phyloP scores from a whole-genome alignment of 2,797 vertebrate species.

The Pangasius mekongensis region DNA sequence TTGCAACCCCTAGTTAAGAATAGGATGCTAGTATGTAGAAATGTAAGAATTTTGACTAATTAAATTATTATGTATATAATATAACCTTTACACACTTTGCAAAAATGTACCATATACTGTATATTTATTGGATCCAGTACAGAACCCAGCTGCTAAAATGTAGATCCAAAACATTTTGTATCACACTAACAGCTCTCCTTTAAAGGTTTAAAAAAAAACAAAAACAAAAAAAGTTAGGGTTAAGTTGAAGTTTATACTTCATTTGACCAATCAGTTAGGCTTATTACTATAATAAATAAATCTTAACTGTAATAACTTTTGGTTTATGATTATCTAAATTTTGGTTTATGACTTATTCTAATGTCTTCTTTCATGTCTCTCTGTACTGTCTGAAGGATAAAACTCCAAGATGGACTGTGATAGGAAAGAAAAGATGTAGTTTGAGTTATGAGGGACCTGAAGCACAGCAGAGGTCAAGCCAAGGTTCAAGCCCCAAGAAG shows the following conservation, averaged over 20 bases:
- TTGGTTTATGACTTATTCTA: not conserved
- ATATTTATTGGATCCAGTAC: not conserved
- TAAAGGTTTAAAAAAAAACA: not conserved
- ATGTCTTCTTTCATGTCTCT: not conserved
- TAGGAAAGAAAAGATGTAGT: slow-evolving; percentile 59
- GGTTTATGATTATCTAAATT: not conserved
- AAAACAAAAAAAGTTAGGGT: not conserved
- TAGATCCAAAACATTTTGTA: not conserved
- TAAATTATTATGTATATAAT: not conserved
- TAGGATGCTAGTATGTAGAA: not conserved
- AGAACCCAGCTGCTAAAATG: not conserved
- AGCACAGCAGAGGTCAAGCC: slow-evolving; percentile 51
- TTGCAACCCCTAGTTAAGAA: not conserved
- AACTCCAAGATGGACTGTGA: slow-evolving; percentile 64
- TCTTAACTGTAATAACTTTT: not conserved
- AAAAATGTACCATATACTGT: not conserved
- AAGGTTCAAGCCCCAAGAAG: slow-evolving; percentile 67
- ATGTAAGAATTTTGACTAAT: not conserved
- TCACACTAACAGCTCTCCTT: not conserved
- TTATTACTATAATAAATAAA: not conserved
- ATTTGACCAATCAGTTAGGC: not conserved
- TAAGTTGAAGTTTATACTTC: not conserved
- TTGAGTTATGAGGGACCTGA: slow-evolving; percentile 70
- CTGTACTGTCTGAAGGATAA: slow-evolving; percentile 63
- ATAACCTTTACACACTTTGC: not conserved